Evolutionary conservation across 2,113 vertebrate species (phyloP).

Genomic region (Leptosomus discolor): DNA sequence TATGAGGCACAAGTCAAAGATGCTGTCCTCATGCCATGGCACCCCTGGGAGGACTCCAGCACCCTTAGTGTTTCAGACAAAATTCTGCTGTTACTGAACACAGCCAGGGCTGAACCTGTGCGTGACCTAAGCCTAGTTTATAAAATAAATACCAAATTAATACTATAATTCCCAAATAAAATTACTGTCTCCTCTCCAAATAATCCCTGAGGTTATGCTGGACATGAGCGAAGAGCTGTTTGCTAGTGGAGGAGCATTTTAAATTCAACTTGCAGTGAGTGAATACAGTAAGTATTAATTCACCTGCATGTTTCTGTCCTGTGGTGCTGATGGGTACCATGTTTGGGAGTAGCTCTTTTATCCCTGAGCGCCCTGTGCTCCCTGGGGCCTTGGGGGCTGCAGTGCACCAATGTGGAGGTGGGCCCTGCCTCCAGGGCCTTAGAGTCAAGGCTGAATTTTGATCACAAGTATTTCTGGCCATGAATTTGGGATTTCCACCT

Average conservation of each 20-base stretch:
- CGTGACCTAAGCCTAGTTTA: neutral
- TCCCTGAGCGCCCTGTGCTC: rapidly evolving
- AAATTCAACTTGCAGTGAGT: neutral
- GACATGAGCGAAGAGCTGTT: neutral
- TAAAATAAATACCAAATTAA: neutral
- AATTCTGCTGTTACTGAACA: neutral
- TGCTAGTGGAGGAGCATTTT: neutral
- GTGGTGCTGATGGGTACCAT: neutral
- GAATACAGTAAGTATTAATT: neutral
- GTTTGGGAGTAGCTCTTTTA: neutral
- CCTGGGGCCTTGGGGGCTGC: no score
- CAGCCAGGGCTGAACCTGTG: neutral
- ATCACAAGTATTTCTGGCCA: rapidly evolving
- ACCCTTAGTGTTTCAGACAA: neutral
- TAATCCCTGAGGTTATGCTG: neutral
- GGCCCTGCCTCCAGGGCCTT: neutral
- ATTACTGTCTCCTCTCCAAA: neutral
- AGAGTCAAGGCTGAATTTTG: neutral
- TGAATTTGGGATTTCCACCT: neutral
- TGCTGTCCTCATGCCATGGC: neutral
- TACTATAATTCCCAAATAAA: neutral
- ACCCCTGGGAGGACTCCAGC: neutral
- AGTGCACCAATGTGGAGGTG: neutral
- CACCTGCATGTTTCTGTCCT: neutral
- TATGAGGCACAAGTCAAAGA: neutral